A percentile compares a stretch with the other conserved stretches of the same genome.
Evolutionary conservation across 2,113 vertebrate genomes (phyloP).

Genomic region (Apistogramma diplotaenia): DNA sequence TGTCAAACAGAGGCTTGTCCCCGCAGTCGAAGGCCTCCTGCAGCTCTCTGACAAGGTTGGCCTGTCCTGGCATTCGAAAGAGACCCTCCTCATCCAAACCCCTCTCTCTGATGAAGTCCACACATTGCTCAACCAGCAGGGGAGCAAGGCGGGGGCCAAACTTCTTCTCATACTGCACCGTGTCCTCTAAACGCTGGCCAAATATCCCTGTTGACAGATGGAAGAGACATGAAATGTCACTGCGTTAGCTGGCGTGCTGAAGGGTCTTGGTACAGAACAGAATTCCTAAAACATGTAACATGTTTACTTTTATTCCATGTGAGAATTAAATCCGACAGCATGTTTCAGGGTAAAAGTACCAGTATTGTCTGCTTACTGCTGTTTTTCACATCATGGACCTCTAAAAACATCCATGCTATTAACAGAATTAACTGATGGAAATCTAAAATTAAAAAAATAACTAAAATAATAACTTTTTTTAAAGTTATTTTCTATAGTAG

Average conservation of each 20-base stretch:
- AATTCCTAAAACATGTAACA: background rate
- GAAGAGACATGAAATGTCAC: background rate
- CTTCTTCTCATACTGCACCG: conserved; percentile 85
- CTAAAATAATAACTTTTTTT: no score
- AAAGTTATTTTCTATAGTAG: no score
- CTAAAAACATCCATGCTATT: no score
- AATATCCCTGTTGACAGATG: conserved; percentile 84
- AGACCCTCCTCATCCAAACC: conserved; percentile 93
- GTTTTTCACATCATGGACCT: no score
- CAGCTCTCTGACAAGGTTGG: conserved; percentile 92
- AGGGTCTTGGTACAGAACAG: background rate
- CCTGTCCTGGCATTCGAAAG: conserved; percentile 93
- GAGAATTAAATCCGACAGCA: background rate
- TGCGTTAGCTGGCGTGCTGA: background rate
- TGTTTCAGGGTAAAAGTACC: background rate
- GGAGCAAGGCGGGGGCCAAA: conserved; percentile 88
- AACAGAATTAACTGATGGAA: no score
- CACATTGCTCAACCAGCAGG: conserved; percentile 92
- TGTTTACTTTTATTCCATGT: background rate
- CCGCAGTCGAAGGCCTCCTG: conserved; percentile 94
- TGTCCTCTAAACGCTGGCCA: conserved; percentile 91
- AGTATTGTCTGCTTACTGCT: no score
- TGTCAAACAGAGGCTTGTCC: conserved; percentile 93
- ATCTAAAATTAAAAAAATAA: no score
- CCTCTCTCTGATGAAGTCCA: conserved; percentile 90